phyloP scores from a whole-genome alignment of 2,797 vertebrate species.

The Helarctos malayanus region DNA sequence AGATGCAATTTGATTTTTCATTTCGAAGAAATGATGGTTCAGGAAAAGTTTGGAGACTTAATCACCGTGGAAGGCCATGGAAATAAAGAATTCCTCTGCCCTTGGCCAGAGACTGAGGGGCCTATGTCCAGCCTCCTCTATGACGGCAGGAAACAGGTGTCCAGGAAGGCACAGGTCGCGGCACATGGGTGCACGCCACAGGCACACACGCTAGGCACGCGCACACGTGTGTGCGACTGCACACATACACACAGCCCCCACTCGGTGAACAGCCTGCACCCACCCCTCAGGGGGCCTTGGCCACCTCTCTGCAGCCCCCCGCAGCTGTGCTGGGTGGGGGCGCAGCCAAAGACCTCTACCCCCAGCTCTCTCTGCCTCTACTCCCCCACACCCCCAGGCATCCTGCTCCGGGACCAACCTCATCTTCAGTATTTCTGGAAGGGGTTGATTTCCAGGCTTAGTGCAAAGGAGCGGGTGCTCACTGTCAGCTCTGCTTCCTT shows the following conservation, averaged over 20 bases:
- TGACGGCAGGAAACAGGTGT: not conserved
- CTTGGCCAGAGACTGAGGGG: not conserved
- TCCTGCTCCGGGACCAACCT: not conserved
- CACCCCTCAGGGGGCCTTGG: not conserved
- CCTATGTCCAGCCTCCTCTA: not conserved
- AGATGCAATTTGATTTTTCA: conserved; percentile 78
- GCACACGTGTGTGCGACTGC: rapidly evolving
- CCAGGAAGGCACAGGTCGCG: rapidly evolving
- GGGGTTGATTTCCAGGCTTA: rapidly evolving
- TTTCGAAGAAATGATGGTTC: conserved; percentile 77
- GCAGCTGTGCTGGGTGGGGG: not conserved
- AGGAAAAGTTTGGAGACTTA: conserved; percentile 70
- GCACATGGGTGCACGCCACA: not conserved
- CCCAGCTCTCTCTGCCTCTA: not conserved
- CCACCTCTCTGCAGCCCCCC: too few relatives aligned
- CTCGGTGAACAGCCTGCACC: not conserved
- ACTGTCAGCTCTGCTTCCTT: rapidly evolving
- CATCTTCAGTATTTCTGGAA: not conserved
- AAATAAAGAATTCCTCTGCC: conserved; percentile 48
- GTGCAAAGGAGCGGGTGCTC: not conserved
- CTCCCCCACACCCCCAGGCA: rapidly evolving
- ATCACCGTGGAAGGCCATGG: conserved; percentile 52
- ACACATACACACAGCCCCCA: not conserved
- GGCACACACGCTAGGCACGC: too few relatives aligned
- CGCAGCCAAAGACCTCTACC: rapidly evolving